Conservation (phyloP, 1,140 invertebrate species). For the Antheraea mylitta region DNA sequence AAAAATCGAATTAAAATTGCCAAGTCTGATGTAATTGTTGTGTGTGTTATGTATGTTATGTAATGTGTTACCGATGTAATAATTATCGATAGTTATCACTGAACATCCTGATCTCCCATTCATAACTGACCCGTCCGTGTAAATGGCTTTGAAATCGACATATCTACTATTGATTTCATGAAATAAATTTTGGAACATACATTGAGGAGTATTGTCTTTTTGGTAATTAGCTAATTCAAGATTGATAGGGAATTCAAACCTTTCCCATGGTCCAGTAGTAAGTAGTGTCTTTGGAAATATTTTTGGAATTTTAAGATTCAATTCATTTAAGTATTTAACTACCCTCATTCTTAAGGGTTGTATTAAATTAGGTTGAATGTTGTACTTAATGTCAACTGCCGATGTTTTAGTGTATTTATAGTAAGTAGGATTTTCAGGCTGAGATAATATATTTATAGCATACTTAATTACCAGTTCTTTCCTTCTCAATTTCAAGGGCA, state of each 20-base stretch:
- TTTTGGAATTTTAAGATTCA: background rate
- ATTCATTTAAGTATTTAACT: conserved; percentile 11
- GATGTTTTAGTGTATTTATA: background rate
- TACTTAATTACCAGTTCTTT: conserved; percentile 19
- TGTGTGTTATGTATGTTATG: too few relatives aligned
- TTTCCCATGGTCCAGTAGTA: conserved; percentile 4
- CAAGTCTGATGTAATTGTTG: too few relatives aligned
- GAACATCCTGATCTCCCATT: conserved; percentile 21
- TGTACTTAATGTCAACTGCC: background rate
- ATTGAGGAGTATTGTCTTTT: background rate
- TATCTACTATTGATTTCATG: conserved; percentile 18
- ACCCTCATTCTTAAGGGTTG: conserved; percentile 9
- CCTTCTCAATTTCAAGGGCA: conserved; percentile 24
- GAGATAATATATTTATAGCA: conserved; percentile 13
- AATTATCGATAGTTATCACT: too few relatives aligned
- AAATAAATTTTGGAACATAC: conserved; percentile 19
- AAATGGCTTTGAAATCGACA: conserved; percentile 8
- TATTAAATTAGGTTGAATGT: background rate
- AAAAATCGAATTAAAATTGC: too few relatives aligned
- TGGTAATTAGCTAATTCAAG: conserved; percentile 4
- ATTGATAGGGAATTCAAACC: background rate
- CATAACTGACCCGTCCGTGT: conserved; percentile 25
- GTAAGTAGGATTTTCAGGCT: conserved; percentile 13
- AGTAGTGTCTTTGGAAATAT: too few relatives aligned
- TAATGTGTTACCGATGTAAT: too few relatives aligned